A percentile compares a stretch with the other conserved stretches of the same genome.
phyloP scores from a whole-genome alignment of 2,797 vertebrate species.

The Holocentrus rufus region DNA sequence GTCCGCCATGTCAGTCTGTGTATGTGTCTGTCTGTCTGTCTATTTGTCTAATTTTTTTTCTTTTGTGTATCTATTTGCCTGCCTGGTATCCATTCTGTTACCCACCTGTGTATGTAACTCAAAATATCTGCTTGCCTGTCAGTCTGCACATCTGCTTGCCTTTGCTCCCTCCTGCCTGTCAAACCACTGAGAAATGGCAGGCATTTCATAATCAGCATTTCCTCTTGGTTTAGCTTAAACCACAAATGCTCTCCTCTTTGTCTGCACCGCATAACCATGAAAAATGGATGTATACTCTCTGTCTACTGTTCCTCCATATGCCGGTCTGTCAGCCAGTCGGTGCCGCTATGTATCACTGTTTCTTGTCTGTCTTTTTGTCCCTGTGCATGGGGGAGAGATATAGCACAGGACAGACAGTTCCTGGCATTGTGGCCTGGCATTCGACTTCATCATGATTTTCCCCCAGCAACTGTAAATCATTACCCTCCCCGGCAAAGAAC shows the following conservation, averaged over 20 bases:
- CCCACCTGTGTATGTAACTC: too few species aligned
- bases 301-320: conserved; percentile 2
- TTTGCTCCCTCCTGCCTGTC: background rate
- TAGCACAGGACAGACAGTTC: conserved; percentile 39
- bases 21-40: conserved; percentile 33
- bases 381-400: conserved; percentile 36
- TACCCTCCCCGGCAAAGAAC: conserved; percentile 39
- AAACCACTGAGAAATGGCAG: too few species aligned
- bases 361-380: conserved; percentile 7
- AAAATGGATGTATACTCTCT: background rate
- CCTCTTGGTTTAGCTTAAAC: too few species aligned
- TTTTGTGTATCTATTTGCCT: conserved; percentile 9
- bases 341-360: background rate
- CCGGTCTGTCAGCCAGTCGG: background rate
- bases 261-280: background rate
- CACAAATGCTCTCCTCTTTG: too few species aligned
- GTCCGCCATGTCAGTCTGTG: conserved; percentile 54
- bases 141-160: background rate
- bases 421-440: conserved; percentile 42
- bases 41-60: conserved; percentile 17
- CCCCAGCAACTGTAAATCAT: conserved; percentile 43
- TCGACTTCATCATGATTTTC: conserved; percentile 36
- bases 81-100: background rate
- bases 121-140: background rate
- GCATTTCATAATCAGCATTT: too few species aligned